Base-by-base conservation (phyloP, 2,113 vertebrate species). In the Tragelaphus imberbis region DNA sequence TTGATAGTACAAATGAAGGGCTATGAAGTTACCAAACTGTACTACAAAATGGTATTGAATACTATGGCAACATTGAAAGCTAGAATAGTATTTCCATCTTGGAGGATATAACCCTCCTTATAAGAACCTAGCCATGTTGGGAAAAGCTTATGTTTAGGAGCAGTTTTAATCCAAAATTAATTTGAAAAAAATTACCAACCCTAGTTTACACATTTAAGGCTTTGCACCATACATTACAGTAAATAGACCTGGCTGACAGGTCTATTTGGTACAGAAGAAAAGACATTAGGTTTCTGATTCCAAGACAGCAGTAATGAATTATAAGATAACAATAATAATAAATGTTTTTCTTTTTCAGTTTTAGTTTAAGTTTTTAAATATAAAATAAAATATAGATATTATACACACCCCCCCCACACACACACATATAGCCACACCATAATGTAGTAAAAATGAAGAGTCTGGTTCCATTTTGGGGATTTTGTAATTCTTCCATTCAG, bases 31-130 rank as follows among this genome's bases (percentile, higher is more conserved):
- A 71, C 71, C 11, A 30, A 71, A 23, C 17, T 49, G 3, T 40
- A 88, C 30, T 61, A 71, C n/a, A 55, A 91, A 88, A 63, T n/a
- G 51, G 8, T 51, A 84, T 23, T 94, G 36, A 92, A 90, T 44
- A 80, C 59, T 44, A 28, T 1, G 49, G 9, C 28, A 55, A 91
- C 5, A 6, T 9, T 36, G 53, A 94, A 95, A 80, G 47, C 30
- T 47, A n/a, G 44, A 49, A 75, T 12, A 40, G 5, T 17, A 58
- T 15, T 19, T n/a, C 19, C 7, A 40, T 44, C 17, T 77, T 44
- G 51, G 56, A 81, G 49, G 19, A 56, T 82, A 40, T 58, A 27
- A 36, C 36, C 25, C 30, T 86, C 19, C 7, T n/a, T 36, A 14
- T 3, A 40, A 53, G 6, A 75, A 49, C 15, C n/a, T 44, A 85